Percentiles rank a stretch among this genome's conserved stretches.
phyloP scores from a whole-genome alignment of 2,113 vertebrate species.

The Indicator indicator region DNA sequence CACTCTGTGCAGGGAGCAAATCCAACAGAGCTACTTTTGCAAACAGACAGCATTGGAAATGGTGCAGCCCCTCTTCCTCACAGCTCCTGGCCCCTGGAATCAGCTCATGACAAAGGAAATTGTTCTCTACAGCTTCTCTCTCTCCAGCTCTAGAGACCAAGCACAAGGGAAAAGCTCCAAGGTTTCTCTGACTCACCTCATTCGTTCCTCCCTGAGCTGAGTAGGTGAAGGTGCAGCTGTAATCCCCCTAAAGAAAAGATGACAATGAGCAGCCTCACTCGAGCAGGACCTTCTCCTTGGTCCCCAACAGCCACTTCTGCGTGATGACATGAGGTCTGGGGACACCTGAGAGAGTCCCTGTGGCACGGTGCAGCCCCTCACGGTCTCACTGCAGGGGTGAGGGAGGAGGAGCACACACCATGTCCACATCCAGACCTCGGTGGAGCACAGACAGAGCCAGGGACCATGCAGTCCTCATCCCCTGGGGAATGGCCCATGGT shows the following conservation, averaged over 20 bases:
- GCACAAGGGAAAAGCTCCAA: accelerated
- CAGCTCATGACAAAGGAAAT: not conserved
- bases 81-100: not conserved
- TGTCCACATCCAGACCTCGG: accelerated
- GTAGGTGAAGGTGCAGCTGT: slow-evolving; percentile 89
- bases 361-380: accelerated
- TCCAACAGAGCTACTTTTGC: not conserved
- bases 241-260: slow-evolving; percentile 74
- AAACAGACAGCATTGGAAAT: accelerated
- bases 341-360: not conserved
- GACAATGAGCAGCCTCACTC: accelerated
- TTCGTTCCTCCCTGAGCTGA: slow-evolving; percentile 96
- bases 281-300: accelerated
- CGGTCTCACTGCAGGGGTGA: not conserved
- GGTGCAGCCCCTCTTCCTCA: not conserved
- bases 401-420: accelerated
- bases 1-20: accelerated
- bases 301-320: not conserved
- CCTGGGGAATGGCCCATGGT: no score
- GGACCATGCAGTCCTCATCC: accelerated
- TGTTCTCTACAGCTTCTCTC: accelerated
- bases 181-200: slow-evolving; percentile 81
- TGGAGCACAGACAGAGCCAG: accelerated
- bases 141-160: accelerated
- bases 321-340: accelerated